Percentiles rank a stretch among this genome's conserved stretches.
Evolutionary conservation across 1,140 invertebrate genomes (phyloP).

Genomic region (Penaeus japonicus): DNA sequence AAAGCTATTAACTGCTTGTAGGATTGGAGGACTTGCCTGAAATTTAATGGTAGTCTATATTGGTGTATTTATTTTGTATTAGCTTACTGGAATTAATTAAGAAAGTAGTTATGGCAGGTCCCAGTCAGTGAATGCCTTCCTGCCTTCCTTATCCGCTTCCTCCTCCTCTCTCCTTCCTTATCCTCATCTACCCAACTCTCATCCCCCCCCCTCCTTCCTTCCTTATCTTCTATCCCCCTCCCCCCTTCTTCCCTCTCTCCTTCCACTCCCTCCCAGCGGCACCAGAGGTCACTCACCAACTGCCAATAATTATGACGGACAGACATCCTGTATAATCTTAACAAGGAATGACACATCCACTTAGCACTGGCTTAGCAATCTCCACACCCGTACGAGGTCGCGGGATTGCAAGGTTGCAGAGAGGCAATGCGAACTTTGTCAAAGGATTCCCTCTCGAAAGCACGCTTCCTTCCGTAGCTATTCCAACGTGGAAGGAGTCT

Average conservation of each 20-base stretch:
- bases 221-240: not conserved
- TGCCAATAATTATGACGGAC: not conserved
- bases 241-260: not conserved
- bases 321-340: not conserved
- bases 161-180: not conserved
- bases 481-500: too few species aligned
- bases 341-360: not conserved
- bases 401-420: too few species aligned
- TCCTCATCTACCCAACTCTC: not conserved
- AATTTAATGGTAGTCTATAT: too few species aligned
- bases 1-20: too few species aligned
- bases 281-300: not conserved
- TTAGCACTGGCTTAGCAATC: not conserved
- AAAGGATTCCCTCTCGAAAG: too few species aligned
- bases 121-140: too few species aligned
- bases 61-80: too few species aligned
- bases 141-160: not conserved
- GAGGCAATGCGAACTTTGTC: too few species aligned
- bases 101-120: too few species aligned
- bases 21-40: too few species aligned
- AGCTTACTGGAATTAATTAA: too few species aligned
- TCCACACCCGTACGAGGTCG: not conserved
- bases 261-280: not conserved
- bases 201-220: not conserved
- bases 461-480: too few species aligned